A percentile compares a stretch with the other conserved stretches of the same genome.
Conservation (phyloP, 2,888 invertebrate species). For the Scaeva pyrastri region DNA sequence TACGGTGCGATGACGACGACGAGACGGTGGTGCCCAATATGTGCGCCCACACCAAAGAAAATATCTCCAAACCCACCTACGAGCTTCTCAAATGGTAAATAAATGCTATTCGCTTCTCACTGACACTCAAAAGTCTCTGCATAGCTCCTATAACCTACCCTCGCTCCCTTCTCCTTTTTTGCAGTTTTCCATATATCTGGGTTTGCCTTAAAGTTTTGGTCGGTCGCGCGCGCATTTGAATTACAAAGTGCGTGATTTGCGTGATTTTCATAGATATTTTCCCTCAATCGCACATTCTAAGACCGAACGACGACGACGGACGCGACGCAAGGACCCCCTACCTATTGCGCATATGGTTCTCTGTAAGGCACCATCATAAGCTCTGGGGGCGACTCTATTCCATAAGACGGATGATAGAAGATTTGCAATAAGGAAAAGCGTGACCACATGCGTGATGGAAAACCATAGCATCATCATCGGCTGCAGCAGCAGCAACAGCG, state of each 20-base stretch:
- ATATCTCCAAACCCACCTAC: constrained; percentile 65
- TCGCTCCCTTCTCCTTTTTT: not conserved
- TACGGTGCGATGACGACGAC: too few species aligned
- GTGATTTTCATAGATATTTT: constrained; percentile 71
- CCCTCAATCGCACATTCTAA: constrained; percentile 68
- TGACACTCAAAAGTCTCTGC: constrained; percentile 11
- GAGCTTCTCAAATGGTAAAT: constrained; percentile 48
- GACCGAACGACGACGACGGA: constrained; percentile 1
- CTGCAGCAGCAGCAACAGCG: constrained; percentile 18
- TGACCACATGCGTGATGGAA: constrained; percentile 74
- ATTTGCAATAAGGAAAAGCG: constrained; percentile 69
- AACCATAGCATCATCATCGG: constrained; percentile 19
- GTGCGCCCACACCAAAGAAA: constrained; percentile 62
- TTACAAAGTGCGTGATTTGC: constrained; percentile 76
- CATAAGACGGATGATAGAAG: constrained; percentile 59
- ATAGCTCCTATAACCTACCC: not conserved
- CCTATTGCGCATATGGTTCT: constrained; percentile 4
- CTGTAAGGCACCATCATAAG: constrained; percentile 12
- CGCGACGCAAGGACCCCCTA: constrained; percentile 56
- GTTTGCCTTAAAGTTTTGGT: not conserved
- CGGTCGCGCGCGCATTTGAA: constrained; percentile 61
- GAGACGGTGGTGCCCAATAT: constrained; percentile 41
- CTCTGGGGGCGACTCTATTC: constrained; percentile 47
- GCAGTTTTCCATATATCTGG: not conserved
- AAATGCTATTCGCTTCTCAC: constrained; percentile 33